These are phyloP conservation scores for Tenualosa ilisha DNA, from an alignment of 2,797 vertebrate genomes.

Conservation along the genomic window DNA sequence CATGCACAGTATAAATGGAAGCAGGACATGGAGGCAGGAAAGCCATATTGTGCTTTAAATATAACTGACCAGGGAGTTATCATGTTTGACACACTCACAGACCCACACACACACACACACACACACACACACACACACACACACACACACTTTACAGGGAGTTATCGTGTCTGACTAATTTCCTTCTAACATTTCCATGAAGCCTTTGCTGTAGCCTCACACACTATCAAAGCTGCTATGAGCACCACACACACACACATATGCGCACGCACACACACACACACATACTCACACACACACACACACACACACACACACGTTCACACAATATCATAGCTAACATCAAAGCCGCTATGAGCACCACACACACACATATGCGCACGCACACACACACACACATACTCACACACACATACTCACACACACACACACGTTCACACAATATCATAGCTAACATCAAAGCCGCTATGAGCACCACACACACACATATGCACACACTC, in stretches of 20 bases:
- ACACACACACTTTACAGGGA: background rate
- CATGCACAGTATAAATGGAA: too few species aligned
- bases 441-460: too few species aligned
- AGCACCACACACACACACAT: background rate
- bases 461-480: too few species aligned
- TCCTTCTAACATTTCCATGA: background rate
- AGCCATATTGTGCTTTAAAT: background rate
- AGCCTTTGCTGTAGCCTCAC: background rate
- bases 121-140: background rate
- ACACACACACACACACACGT: background rate
- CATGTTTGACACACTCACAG: background rate
- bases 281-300: background rate
- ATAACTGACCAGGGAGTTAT: background rate
- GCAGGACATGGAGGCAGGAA: too few species aligned
- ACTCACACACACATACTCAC: background rate
- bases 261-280: background rate
- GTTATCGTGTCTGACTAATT: constrained; percentile 8
- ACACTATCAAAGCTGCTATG: background rate
- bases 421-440: too few species aligned
- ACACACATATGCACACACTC: too few species aligned
- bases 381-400: background rate
- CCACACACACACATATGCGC: background rate
- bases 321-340: background rate
- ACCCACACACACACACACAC: too few species aligned
- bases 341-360: background rate